Evolutionary conservation across 1,140 invertebrate genomes (phyloP).

Genomic region (Leptopilina boulardi): DNA sequence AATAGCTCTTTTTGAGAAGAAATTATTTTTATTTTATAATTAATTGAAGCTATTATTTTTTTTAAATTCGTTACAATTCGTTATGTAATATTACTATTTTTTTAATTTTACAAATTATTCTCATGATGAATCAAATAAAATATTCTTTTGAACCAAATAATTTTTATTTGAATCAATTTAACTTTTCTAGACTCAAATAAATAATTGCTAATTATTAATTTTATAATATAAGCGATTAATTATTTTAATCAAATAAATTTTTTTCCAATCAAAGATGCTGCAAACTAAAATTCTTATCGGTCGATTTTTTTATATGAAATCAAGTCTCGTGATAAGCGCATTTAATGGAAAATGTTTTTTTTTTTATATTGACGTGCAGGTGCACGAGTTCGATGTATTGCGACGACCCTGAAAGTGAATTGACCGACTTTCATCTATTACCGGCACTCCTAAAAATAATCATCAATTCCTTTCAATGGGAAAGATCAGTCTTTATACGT

Average conservation of each 20-base stretch:
- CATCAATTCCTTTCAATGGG: constrained; percentile 44
- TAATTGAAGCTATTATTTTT: too few relatives aligned
- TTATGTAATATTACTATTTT: too few relatives aligned
- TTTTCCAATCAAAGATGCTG: too few relatives aligned
- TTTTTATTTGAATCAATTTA: too few relatives aligned
- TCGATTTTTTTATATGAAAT: neutral
- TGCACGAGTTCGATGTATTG: constrained; percentile 23
- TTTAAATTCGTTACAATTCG: too few relatives aligned
- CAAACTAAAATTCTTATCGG: neutral
- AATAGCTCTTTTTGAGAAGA: neutral
- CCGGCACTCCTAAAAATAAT: constrained; percentile 52
- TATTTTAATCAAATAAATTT: too few relatives aligned
- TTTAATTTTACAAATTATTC: too few relatives aligned
- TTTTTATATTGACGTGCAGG: neutral
- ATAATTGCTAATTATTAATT: too few relatives aligned
- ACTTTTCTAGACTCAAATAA: too few relatives aligned
- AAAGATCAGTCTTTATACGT: constrained; percentile 1
- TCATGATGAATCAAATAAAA: too few relatives aligned
- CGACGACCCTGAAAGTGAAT: constrained; percentile 35
- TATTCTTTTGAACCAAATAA: too few relatives aligned
- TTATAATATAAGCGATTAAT: too few relatives aligned
- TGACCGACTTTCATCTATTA: constrained; percentile 52
- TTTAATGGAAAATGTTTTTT: constrained; percentile 25
- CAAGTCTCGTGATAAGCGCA: neutral
- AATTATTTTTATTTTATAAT: neutral